Evolutionary conservation across 2,113 vertebrate genomes (phyloP), one percentile per base, ranked within the genome.

Genomic region (Taurulus bubalis): DNA sequence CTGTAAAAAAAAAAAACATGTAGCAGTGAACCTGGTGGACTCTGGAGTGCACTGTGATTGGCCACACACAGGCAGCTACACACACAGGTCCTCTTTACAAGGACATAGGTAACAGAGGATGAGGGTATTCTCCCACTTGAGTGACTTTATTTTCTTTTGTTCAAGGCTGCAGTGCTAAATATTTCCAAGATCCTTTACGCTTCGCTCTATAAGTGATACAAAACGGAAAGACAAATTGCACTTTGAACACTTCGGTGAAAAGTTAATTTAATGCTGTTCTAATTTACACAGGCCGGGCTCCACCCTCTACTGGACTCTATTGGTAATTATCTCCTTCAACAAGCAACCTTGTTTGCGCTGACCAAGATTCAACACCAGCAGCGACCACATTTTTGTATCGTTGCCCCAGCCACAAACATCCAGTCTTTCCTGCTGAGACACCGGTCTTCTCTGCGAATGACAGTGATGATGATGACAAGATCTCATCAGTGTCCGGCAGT

Each of bases 131-230:
- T 20, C 15, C 8, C 34, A 67, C 51, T n/a, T 74, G 72, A 87
- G 8, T 71, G 63, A 58, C 72, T 78, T 86, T 60, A 71, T 75
- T 66, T 75, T 62, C 8, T 77, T 18, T 68, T 75, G 26, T 72
- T 71, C 60, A 62, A 80, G 53, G 70, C 62, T 72, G 20, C 30
- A 22, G 24, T 0, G 0, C 60, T 58, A 11, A 26, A 49, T 15
- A 62, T 75, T 49, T 6, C 1, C 36, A 38, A 9, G 26, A 38
- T 63, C 18, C 0, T 63, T 36, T 38, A 2, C n/a, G 20, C 56
- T 16, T 22, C 42, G 59, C 62, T 58, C 49, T 38, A 12, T 40
- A 18, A 55, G 22, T 26, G 28, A 8, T 26, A 36, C 24, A 59
- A 59, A 30, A 12, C 6, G 8, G 24, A 26, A 5, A 36, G 55